Evolutionary conservation across 2,113 vertebrate genomes (phyloP), one percentile per base, ranked within the genome.

Genomic region (Macaca nemestrina): DNA sequence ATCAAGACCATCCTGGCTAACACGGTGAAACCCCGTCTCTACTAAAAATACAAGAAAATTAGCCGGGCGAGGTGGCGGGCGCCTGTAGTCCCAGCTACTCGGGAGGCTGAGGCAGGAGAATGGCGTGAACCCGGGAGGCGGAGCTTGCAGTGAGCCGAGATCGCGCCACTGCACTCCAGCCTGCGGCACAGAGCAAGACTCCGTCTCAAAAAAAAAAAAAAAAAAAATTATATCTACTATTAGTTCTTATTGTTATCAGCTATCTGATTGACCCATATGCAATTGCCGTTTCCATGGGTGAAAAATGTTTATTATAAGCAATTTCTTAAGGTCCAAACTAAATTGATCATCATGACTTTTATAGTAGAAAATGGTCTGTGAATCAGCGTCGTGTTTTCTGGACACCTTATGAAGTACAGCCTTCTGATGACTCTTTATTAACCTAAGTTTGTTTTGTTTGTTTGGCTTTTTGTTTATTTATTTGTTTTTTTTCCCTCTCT

Each of bases 331-430:
- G 8, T 45, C 50, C 40, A 61, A n/a, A 43, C 2, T 82, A 90
- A 80, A 93, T 92, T 93, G 83, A 73, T 81, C 45, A 91, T 23
- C 30, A 55, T 90, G 40, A 32, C 35, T 95, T 93, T 72, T 79
- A 70, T 67, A 75, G 80, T 70, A 57, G 73, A 90, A 76, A 85
- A 84, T 64, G 18, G 1, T 59, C 11, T 43, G 11, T 88, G 40
- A 94, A 80, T 61, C 6, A 35, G 79, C 8, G 8, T 75, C 16
- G 8, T 64, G 25, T 67, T 75, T 91, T 85, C 48, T 82, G 35
- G 16, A 94, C 11, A 68, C 68, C 16, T 68, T 59, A n/a, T 12
- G 30, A 94, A 76, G 78, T 70, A 59, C 0, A 84, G 9, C 13
- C 25, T 45, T 70, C 27, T 93, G 18, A 30, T 68, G 5, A 68